Percentiles rank a stretch among this genome's conserved stretches.
These are phyloP conservation scores for Mus caroli DNA, from an alignment of 2,797 vertebrate species.

Conservation along the genomic window DNA sequence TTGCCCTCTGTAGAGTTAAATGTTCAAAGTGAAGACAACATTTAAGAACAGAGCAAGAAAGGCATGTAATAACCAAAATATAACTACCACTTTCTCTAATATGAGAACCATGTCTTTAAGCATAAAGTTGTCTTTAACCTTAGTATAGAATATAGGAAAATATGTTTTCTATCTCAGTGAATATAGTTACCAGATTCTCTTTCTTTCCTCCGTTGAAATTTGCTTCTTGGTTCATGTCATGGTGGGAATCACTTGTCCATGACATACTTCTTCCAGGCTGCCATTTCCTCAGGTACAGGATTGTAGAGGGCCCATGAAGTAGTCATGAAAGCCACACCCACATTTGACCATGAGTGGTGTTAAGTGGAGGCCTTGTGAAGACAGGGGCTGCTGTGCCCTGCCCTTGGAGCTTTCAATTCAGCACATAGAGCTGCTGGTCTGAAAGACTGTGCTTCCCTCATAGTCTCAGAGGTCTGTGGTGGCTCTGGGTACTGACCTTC, in stretches of 20 bases:
- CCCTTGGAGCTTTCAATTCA: neutral
- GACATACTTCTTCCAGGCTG: neutral
- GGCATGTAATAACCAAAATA: neutral
- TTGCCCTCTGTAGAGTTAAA: slow-evolving; percentile 22
- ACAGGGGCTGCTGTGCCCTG: neutral
- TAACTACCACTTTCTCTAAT: neutral
- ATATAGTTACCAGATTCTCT: neutral
- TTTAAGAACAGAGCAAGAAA: slow-evolving; percentile 11
- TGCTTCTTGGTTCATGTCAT: neutral
- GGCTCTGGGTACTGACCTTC: neutral
- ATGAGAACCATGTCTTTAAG: neutral
- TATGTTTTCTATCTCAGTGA: neutral
- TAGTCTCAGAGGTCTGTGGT: neutral
- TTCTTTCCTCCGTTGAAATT: neutral
- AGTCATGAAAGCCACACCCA: neutral
- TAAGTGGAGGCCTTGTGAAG: neutral
- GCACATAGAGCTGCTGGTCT: neutral
- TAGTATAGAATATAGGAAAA: neutral
- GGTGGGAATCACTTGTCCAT: neutral
- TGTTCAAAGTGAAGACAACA: slow-evolving; percentile 19
- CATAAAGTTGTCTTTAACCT: neutral
- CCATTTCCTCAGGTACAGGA: neutral
- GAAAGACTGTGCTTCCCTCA: neutral
- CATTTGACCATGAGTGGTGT: neutral
- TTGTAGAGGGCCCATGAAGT: neutral